Conservation (phyloP, 2,113 vertebrate genomes). For the Galbula dea region DNA sequence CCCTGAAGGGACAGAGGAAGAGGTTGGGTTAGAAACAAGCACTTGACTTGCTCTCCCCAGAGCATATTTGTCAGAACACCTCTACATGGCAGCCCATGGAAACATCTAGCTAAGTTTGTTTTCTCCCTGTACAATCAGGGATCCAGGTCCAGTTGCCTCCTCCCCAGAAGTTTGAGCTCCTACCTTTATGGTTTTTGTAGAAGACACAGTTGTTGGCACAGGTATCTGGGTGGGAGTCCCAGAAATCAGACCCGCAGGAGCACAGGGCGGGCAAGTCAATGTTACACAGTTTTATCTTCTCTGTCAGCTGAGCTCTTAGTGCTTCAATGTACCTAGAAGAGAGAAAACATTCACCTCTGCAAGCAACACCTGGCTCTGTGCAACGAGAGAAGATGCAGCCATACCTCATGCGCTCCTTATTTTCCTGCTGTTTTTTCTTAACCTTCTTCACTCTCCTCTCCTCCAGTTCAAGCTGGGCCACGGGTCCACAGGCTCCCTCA, state of each 20-base stretch:
- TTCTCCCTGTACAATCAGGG: neutral
- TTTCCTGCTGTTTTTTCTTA: slow-evolving; percentile 61
- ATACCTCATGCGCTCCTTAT: slow-evolving; percentile 75
- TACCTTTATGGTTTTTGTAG: slow-evolving; percentile 90
- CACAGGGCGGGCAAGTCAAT: slow-evolving; percentile 84
- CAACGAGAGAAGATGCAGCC: neutral
- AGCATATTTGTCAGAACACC: neutral
- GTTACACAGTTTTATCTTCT: slow-evolving; percentile 76
- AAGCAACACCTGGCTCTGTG: rapidly evolving
- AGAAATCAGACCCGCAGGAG: slow-evolving; percentile 86
- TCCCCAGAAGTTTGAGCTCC: neutral
- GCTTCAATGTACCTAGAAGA: slow-evolving; percentile 82
- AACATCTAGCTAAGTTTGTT: neutral
- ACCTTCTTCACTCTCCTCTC: slow-evolving; percentile 56
- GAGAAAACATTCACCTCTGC: neutral
- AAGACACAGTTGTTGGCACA: slow-evolving; percentile 95
- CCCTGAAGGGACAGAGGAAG: neutral
- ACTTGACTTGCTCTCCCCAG: neutral
- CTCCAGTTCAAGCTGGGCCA: slow-evolving; percentile 76
- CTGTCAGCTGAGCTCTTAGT: slow-evolving; percentile 80
- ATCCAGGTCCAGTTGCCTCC: neutral
- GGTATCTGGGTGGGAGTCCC: slow-evolving; percentile 90
- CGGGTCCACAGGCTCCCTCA: slow-evolving; percentile 64
- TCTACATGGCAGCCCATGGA: neutral
- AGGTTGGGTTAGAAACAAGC: neutral